Evolutionary conservation across 1,140 invertebrate species (phyloP).

Genomic region (Berghia stephanieae): DNA sequence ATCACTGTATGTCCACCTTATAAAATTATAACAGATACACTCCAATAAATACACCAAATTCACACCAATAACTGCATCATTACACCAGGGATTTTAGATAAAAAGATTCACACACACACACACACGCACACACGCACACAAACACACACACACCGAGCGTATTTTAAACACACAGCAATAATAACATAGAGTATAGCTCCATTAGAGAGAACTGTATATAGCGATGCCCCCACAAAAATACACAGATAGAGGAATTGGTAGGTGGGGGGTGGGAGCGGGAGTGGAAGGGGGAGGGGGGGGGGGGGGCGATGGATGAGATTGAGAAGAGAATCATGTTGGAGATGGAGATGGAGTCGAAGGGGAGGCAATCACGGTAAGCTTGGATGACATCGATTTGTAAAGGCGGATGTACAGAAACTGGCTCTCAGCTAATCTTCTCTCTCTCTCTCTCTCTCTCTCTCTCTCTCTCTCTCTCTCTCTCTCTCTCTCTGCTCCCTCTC

Average conservation of each 20-base stretch:
- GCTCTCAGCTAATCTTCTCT: not conserved
- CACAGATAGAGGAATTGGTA: not conserved
- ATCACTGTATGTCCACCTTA: not conserved
- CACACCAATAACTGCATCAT: not conserved
- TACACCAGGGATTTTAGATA: not conserved
- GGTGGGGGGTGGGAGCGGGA: too few relatives aligned
- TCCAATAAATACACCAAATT: not conserved
- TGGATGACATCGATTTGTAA: too few relatives aligned
- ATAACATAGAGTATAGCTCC: not conserved
- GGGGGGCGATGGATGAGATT: too few relatives aligned
- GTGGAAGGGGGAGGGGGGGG: too few relatives aligned
- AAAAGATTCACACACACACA: not conserved
- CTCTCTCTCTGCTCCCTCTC: not conserved
- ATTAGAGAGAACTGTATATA: not conserved
- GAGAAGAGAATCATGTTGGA: too few relatives aligned
- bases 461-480: not conserved
- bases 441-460: slow-evolving; percentile 13
- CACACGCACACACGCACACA: not conserved
- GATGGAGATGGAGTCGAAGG: too few relatives aligned
- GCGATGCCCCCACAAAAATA: not conserved
- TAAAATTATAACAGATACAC: not conserved
- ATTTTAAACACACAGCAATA: not conserved
- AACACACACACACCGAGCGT: not conserved
- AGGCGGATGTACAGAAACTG: too few relatives aligned
- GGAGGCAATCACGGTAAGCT: too few relatives aligned